phyloP scores from a whole-genome alignment of 2,797 vertebrate species.

The Myotis findleyi region DNA sequence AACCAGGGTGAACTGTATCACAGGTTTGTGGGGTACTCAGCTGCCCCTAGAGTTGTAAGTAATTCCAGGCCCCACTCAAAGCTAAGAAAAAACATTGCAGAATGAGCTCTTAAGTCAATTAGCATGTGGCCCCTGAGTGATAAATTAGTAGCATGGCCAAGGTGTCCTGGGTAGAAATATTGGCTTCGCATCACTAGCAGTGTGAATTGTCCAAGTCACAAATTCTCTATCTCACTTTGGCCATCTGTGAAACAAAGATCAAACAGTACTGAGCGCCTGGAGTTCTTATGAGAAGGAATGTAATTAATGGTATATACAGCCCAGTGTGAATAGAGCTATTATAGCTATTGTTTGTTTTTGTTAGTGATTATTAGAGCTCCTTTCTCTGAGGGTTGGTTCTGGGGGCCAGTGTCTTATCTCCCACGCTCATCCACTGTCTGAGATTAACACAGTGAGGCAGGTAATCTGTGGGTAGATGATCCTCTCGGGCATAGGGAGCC shows the following conservation, averaged over 20 bases:
- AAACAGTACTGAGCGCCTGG: background rate
- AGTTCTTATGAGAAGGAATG: background rate
- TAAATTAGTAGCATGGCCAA: background rate
- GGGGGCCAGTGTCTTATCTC: background rate
- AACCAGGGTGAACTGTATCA: background rate
- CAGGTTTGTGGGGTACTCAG: background rate
- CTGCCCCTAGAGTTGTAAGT: background rate
- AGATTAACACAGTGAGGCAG: background rate
- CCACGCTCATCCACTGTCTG: rapidly evolving
- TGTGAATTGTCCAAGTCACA: background rate
- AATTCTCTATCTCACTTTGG: background rate
- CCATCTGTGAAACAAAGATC: background rate
- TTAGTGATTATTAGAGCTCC: background rate
- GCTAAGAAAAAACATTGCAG: background rate
- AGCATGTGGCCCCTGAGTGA: rapidly evolving
- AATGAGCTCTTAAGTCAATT: background rate
- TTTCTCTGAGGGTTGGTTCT: background rate
- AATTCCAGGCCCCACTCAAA: background rate
- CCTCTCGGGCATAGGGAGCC: background rate
- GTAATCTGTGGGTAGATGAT: background rate
- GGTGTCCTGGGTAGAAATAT: background rate
- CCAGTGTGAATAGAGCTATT: too few relatives aligned
- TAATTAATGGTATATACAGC: background rate
- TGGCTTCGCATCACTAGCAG: background rate
- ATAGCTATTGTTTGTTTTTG: background rate